Conservation (phyloP, 2,888 invertebrate genomes). For the Leuctra nigra region DNA sequence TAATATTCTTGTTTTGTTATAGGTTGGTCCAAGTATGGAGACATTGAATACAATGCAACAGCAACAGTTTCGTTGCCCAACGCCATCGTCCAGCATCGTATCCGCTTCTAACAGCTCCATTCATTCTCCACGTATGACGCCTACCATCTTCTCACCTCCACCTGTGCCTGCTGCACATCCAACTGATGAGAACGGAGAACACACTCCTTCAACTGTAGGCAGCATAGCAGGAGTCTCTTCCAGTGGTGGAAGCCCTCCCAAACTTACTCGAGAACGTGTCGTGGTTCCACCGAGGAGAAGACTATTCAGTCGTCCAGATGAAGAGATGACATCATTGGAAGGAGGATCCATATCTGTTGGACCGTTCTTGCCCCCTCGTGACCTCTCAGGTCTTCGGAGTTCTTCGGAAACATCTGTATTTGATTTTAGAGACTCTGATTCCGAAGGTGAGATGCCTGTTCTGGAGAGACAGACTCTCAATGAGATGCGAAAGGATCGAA, state of each 20-base stretch:
- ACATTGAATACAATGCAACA: conserved; percentile 23
- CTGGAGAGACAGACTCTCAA: conserved; percentile 61
- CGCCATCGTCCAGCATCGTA: conserved; percentile 23
- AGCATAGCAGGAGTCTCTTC: conserved; percentile 19
- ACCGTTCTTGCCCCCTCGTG: conserved; percentile 37
- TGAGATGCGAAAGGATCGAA: conserved; percentile 52
- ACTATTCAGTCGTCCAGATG: conserved; percentile 56
- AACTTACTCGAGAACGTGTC: conserved; percentile 42
- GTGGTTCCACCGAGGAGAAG: conserved; percentile 34
- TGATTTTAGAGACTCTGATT: conserved; percentile 56
- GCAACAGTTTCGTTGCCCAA: conserved; percentile 25
- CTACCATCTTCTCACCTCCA: conserved; percentile 25
- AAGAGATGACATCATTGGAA: conserved; percentile 33
- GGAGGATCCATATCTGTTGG: conserved; percentile 35
- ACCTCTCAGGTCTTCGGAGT: conserved; percentile 45
- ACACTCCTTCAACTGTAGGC: no score
- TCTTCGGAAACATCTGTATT: conserved; percentile 59
- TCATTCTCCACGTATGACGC: conserved; percentile 24
- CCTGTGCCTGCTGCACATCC: neutral
- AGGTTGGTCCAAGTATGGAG: conserved; percentile 30
- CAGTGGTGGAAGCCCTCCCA: conserved; percentile 42
- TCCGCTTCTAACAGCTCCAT: conserved; percentile 24
- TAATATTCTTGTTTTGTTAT: conserved; percentile 24
- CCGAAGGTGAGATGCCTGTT: conserved; percentile 54
- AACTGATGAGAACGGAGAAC: neutral